Base-by-base conservation (phyloP, 2,113 vertebrate species). In the Apaloderma vittatum region DNA sequence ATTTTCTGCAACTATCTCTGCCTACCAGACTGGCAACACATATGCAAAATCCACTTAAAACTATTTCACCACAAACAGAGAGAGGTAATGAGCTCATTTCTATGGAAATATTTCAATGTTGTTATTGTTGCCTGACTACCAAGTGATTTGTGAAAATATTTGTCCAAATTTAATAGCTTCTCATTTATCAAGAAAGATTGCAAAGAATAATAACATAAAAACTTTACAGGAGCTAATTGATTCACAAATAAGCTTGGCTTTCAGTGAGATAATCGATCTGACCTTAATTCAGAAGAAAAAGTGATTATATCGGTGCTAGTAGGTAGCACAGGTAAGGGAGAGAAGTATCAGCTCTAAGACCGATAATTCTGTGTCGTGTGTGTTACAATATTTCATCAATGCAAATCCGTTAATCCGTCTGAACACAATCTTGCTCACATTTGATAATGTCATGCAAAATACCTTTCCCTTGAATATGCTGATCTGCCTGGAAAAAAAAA, bases 51-150 rank as follows among this genome's bases (percentile, higher is more conserved):
- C 80, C 32, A 65, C 84, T 92, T 92, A 37, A 77, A 94, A 84
- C 24, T 45, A 45, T 91, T 96, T 91, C 6, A 34, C 57, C 48
- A 61, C 34, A 82, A 88, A 93, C 45, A 97, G 72, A n/a, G 62
- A 75, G 88, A 78, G 52, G 29, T 87, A 96, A 96, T 92, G 75
- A 96, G 70, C 57, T 88, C 9, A 94, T 94, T 97, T 96, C 55
- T 95, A 20, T 96, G 93, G 76, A 92, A 94, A 93, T 95, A 73
- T 78, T 91, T 84, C 72, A 82, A 46, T 84, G 77, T 61, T 87
- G 62, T 91, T 67, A 67, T 89, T 80, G 57, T 80, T 93, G 74
- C 43, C 62, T 92, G 75, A 58, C 57, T 92, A 61, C 55, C 83
- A 78, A 67, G 57, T 92, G 85, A 75, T 82, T 71, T 87, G 46